phyloP scores from a whole-genome alignment of 2,888 invertebrate species.

The Tubiluchus corallicola region DNA sequence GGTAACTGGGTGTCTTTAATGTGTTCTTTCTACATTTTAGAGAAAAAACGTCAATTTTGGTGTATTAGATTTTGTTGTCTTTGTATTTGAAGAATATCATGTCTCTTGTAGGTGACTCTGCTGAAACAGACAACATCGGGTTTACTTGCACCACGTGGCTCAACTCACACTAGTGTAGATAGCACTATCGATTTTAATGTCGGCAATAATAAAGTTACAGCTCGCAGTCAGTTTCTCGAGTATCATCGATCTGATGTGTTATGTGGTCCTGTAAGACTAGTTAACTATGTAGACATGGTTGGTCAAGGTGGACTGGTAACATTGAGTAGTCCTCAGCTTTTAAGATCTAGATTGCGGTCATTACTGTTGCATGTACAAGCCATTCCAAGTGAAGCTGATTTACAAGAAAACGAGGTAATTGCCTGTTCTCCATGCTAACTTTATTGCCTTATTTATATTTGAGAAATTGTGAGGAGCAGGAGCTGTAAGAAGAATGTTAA shows the following conservation, averaged over 20 bases:
- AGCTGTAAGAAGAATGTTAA: too few relatives aligned
- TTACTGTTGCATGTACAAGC: slow-evolving; percentile 25
- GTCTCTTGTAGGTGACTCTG: slow-evolving; percentile 36
- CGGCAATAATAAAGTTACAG: background rate
- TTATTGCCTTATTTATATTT: too few relatives aligned
- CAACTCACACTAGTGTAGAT: slow-evolving; percentile 12
- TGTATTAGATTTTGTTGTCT: too few relatives aligned
- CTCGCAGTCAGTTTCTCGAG: slow-evolving; percentile 47
- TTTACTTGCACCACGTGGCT: slow-evolving; percentile 14
- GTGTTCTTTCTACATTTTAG: too few relatives aligned
- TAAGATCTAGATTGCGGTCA: slow-evolving; percentile 24
- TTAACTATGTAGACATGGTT: slow-evolving; percentile 60
- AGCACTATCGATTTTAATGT: slow-evolving; percentile 14
- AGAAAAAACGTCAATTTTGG: too few relatives aligned
- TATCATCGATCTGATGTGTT: slow-evolving; percentile 75
- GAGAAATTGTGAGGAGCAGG: too few relatives aligned
- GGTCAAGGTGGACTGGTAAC: slow-evolving; percentile 67
- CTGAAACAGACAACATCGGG: slow-evolving; percentile 43
- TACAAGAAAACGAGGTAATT: too few relatives aligned
- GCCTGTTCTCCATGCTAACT: too few relatives aligned
- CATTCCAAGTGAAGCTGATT: too few relatives aligned
- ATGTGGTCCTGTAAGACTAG: slow-evolving; percentile 66
- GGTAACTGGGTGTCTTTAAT: too few relatives aligned
- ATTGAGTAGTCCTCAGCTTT: slow-evolving; percentile 50
- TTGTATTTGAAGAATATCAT: too few relatives aligned